Base-by-base conservation (phyloP, 2,888 invertebrate genomes). In the Phlogophora meticulosa region DNA sequence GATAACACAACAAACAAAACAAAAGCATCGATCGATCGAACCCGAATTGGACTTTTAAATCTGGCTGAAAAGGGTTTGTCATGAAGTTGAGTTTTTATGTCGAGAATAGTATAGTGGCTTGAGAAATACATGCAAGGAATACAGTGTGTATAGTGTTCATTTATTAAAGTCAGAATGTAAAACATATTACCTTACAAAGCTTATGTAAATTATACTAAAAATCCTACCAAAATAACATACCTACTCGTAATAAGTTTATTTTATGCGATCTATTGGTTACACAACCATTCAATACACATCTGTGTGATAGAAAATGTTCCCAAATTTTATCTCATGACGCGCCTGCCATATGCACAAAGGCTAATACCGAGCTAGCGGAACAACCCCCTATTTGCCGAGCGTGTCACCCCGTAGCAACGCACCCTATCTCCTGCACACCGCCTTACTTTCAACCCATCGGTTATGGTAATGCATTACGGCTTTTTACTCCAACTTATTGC, bases 361-460 rank as follows among this genome's bases (percentile, higher is more conserved):
- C 83, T 86, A 84, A 88, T 85, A 82, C 84, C 84, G 74, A 68
- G 61, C 77, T 63, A 63, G 68, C 76, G 73, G 75, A 77, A 78
- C 71, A 72, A 66, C 81, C 88, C 88, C 83, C 78, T 85, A 80
- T 88, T 87, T 88, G 85, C 84, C 53, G 79, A 80, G 85, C 85
- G 85, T 82, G 83, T 84, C 82, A 80, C 81, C 80, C 84, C 76
- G 82, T 76, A 73, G 73, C 73, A 80, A 76, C 86, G 81, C 88
- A 84, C 88, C 88, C 86, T 82, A 77, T 75, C 84, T 76, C 72
- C 68, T 79, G 83, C 79, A 80, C 83, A 81, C 82, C 81, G 88
- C 87, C 87, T 88, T 88, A 87, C 88, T 88, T 88, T 82, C 88
- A 84, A 85, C 82, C 85, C 86, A 89, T 88, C 83, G 80, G 78